Base-by-base conservation (phyloP, 2,113 vertebrate species). In the Dolichallabes microphthalmus region DNA sequence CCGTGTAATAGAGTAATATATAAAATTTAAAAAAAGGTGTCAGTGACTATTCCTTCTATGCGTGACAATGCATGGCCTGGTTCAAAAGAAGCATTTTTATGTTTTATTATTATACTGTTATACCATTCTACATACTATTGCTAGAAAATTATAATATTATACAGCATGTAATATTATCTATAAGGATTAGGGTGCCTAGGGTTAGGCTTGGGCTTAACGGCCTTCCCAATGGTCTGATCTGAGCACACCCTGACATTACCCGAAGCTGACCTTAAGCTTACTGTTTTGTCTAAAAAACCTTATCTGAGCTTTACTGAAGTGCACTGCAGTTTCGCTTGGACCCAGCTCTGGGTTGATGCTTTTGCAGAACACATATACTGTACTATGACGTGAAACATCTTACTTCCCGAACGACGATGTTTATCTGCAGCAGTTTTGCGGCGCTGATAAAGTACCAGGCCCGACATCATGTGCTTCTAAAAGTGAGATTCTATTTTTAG, bases 401-500 rank as follows among this genome's bases (percentile, higher is more conserved):
- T 74, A 19, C 61, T 61, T 39, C 35, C n/a, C 25, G 55, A 80
- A 55, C 6, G 7, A 63, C 27, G 11, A 27, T 58, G 55, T 82
- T 64, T 61, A 27, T 86, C 17, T 19, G 66, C 74, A 83, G 50
- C 57, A 74, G 50, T 73, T 61, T 82, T 83, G 57, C 77, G 25
- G 22, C 5, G 22, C 83, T 80, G 80, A 80, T 79, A 87, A 79
- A 87, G 75, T 74, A 64, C 22, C 80, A 78, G 77, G 63, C 75
- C 8, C 57, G 55, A 74, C 60, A 82, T 75, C 32, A 61, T 76
- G 80, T 66, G 69, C 30, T 39, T 76, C 75, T 75, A 80, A 81
- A 87, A 86, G 75, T 85, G 73, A 61, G 60, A 20, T 13, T 85
- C 86, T 89, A 89, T 86, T 83, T 89, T 89, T 89, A 89, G 88